Percentiles rank a stretch among this genome's conserved stretches.
Evolutionary conservation across 1,140 invertebrate genomes (phyloP).

Genomic region (Pseudomyrmex dendroicus): DNA sequence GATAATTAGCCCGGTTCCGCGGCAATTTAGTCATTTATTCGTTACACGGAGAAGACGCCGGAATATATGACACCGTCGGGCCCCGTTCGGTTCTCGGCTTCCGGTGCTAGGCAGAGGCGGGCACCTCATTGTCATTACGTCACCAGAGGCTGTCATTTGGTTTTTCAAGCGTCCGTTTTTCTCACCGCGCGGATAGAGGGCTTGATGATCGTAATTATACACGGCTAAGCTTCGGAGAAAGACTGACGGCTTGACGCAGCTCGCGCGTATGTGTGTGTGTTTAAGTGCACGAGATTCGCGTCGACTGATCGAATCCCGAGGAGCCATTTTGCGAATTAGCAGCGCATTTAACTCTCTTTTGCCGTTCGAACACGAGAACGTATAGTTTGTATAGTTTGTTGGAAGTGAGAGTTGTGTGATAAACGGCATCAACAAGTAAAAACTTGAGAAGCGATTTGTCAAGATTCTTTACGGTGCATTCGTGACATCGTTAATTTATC

Average conservation of each 20-base stretch:
- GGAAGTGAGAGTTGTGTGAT: not conserved
- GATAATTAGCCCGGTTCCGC: conserved; percentile 69
- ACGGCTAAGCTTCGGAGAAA: conserved; percentile 47
- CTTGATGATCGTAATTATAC: conserved; percentile 72
- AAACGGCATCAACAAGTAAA: not conserved
- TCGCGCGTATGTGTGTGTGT: not conserved
- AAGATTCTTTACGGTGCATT: not conserved
- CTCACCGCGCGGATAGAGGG: conserved; percentile 68
- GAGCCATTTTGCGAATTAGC: conserved; percentile 37
- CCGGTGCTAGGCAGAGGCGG: conserved; percentile 69
- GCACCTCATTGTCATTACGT: conserved; percentile 76
- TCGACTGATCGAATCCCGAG: conserved; percentile 19
- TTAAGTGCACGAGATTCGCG: not conserved
- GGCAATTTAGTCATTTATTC: conserved; percentile 73
- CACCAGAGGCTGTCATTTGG: conserved; percentile 74
- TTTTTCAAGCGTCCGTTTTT: conserved; percentile 75
- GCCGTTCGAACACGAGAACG: not conserved
- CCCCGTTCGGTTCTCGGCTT: conserved; percentile 63
- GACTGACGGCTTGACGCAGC: conserved; percentile 51
- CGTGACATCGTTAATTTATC: not conserved
- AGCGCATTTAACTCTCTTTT: not conserved
- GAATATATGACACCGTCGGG: conserved; percentile 60
- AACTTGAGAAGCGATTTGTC: not conserved
- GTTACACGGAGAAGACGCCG: conserved; percentile 62
- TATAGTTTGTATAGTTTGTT: not conserved